Evolutionary conservation across 1,140 invertebrate genomes (phyloP), one percentile per base, ranked within the genome.

Genomic region (Caenorhabditis latens): DNA sequence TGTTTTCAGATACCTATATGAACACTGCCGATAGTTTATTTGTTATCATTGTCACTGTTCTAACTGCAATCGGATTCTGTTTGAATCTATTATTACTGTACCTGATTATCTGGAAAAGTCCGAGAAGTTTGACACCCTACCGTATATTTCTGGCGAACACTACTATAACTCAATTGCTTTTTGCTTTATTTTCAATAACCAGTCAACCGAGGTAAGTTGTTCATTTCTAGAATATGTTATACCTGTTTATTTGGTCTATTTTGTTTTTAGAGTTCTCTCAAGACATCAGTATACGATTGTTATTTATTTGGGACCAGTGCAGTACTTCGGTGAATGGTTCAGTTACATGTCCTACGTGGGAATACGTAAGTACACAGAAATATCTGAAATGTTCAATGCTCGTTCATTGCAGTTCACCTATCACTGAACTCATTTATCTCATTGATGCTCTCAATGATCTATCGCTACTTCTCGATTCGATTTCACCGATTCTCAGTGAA

Each of bases 291-390:
- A 79, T 46, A 79, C 71, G 9, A 50, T 79, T 19, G 71, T 79
- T 4, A 79, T 79, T n/a, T 50, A 79, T n/a, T n/a, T 79, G 19
- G 71, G 71, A 21, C 71, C 71, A 9, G 71, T 79, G 43, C 71
- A 79, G n/a, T 79, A 50, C n/a, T 79, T 79, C 14, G 71, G 71
- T 11, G 46, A 48, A 53, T 79, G 71, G 71, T 79, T 79, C 19
- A 79, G 71, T 46, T 79, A 79, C 46, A 79, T 79, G 71, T 79
- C 71, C 71, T 79, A 79, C 71, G 71, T 79, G 71, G 71, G 71
- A 79, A 79, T 79, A 8, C 71, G 71, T 79, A 79, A 79, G 71
- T 71, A 43, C n/a, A 71, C 13, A 24, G 9, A 42, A 42, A 19
- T 4, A 79, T n/a, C 24, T 50, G 32, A 32, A 32, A 32, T 32